Conservation (phyloP, 1,140 invertebrate species). For the Caenorhabditis tropicalis region DNA sequence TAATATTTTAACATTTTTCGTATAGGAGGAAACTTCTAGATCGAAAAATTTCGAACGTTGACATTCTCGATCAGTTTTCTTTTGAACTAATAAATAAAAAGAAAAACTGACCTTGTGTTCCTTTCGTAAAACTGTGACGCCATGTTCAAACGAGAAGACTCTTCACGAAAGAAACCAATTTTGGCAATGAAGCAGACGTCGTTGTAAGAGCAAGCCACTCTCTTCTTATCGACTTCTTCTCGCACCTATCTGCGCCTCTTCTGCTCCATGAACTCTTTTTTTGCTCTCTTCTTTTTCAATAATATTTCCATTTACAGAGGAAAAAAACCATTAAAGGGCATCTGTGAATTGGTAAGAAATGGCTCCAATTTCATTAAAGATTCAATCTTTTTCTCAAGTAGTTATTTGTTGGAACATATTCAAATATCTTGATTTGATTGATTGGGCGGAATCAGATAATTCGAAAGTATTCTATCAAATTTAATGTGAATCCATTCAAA, state of each 20-base stretch:
- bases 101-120: slow-evolving; percentile 57
- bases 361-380: no score
- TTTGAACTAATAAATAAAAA: background rate
- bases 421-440: no score
- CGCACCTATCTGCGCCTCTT: background rate
- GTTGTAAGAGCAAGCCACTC: background rate
- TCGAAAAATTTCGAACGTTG: no score
- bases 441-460: no score
- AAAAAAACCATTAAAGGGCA: no score
- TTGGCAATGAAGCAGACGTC: slow-evolving; percentile 1
- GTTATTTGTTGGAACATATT: no score
- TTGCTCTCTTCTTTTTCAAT: background rate
- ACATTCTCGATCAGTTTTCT: background rate
- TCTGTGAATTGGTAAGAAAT: background rate
- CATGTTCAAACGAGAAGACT: slow-evolving; percentile 36
- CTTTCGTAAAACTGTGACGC: slow-evolving; percentile 46
- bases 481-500: no score
- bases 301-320: background rate
- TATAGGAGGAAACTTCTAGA: no score
- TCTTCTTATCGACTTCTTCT: slow-evolving; percentile 13
- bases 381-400: no score
- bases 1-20: no score
- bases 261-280: background rate
- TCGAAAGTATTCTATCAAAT: no score
- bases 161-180: background rate